Conservation (phyloP, 2,113 vertebrate genomes). For the Gadus chalcogrammus region DNA sequence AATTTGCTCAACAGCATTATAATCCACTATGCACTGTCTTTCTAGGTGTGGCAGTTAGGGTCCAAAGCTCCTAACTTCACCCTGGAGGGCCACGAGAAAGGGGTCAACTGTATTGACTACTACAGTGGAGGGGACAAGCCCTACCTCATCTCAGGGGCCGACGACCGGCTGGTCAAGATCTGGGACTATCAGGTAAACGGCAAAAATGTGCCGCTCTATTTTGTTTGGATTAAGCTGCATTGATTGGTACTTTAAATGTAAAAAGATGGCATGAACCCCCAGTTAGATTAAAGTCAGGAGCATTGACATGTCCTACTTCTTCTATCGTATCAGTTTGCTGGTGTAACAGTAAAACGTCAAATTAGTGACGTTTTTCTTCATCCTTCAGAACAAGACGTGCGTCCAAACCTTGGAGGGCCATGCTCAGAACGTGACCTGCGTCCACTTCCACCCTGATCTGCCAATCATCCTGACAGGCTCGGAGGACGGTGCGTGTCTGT, state of each 20-base stretch:
- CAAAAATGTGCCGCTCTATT: not conserved
- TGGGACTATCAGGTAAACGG: conserved; percentile 90
- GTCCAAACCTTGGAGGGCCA: conserved; percentile 92
- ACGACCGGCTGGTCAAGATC: conserved; percentile 91
- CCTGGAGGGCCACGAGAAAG: conserved; percentile 91
- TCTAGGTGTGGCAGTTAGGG: conserved; percentile 91
- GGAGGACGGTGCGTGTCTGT: conserved; percentile 81
- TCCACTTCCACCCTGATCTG: conserved; percentile 89
- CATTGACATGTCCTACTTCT: no score
- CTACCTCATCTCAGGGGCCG: conserved; percentile 91
- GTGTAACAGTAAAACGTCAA: no score
- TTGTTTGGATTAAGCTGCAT: not conserved
- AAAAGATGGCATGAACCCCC: no score
- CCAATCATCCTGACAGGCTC: conserved; percentile 94
- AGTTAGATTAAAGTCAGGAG: no score
- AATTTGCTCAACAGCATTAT: no score
- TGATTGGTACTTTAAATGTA: no score
- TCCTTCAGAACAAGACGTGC: conserved; percentile 87
- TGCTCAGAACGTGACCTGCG: conserved; percentile 90
- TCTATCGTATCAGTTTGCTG: no score
- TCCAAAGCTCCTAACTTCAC: conserved; percentile 92
- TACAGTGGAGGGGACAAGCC: conserved; percentile 94
- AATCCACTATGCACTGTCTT: not conserved
- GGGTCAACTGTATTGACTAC: conserved; percentile 93
- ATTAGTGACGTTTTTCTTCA: not conserved